Conservation (phyloP, 2,113 vertebrate species). For the Scophthalmus maximus region DNA sequence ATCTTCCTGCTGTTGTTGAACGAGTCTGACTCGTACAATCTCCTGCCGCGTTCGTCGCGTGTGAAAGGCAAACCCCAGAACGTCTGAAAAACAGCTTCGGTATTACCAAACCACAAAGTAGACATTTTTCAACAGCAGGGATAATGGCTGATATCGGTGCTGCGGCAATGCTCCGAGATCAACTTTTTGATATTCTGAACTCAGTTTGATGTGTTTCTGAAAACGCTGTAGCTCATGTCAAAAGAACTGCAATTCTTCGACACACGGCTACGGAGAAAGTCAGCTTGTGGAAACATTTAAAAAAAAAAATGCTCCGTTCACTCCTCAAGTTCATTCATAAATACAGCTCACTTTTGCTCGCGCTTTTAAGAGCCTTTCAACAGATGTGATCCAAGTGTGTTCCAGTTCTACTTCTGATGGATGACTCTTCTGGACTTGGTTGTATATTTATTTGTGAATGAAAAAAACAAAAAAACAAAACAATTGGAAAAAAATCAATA, state of each 20-base stretch:
- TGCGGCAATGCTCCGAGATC: neutral
- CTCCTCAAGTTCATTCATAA: conserved; percentile 24
- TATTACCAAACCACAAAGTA: neutral
- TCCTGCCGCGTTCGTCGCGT: too few relatives aligned
- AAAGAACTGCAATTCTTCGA: conserved; percentile 5
- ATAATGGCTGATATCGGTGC: neutral
- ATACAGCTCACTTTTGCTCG: neutral
- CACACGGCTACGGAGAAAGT: neutral
- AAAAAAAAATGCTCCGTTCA: neutral
- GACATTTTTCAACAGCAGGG: neutral
- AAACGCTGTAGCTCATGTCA: neutral
- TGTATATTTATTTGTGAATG: neutral
- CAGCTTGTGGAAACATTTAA: conserved; percentile 11
- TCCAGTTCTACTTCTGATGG: neutral
- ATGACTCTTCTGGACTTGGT: neutral
- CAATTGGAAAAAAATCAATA: neutral
- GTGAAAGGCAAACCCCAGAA: too few relatives aligned
- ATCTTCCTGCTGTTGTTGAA: too few relatives aligned
- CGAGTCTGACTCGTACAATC: too few relatives aligned
- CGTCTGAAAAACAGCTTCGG: too few relatives aligned
- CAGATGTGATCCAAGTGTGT: neutral
- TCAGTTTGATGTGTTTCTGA: neutral
- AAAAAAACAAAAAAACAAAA: too few relatives aligned
- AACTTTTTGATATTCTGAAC: neutral
- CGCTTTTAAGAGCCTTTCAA: neutral